Conservation (phyloP, 2,113 vertebrate genomes). For the Poicephalus gulielmi region DNA sequence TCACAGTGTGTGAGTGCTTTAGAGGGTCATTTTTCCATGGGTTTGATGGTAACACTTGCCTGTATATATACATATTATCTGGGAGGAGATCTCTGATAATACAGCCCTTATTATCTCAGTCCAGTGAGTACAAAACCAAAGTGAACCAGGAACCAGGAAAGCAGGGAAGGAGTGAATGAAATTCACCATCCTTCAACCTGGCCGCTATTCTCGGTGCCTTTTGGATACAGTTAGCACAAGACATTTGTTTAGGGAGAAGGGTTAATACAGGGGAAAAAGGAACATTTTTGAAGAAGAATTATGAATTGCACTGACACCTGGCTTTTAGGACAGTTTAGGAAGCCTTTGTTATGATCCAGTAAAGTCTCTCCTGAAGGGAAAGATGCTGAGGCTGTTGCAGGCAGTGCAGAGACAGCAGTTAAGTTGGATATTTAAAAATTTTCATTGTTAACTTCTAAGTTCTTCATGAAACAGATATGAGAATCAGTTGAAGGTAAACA, state of each 20-base stretch:
- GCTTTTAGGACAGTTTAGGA: not conserved
- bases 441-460: not conserved
- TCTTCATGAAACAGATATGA: not conserved
- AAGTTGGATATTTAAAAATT: not conserved
- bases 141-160: not conserved
- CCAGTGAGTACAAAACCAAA: not conserved
- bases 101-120: not conserved
- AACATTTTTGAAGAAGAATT: not conserved
- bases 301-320: not conserved
- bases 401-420: not conserved
- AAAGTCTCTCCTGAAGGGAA: not conserved
- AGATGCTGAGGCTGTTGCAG: not conserved
- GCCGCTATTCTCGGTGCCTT: fast-evolving
- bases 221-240: not conserved
- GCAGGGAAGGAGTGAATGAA: not conserved
- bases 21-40: not conserved
- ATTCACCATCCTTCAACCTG: not conserved
- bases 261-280: not conserved
- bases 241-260: not conserved
- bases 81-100: not conserved
- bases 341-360: not conserved
- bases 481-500: not conserved
- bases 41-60: not conserved
- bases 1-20: not conserved
- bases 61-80: not conserved